phyloP scores from a whole-genome alignment of 2,113 vertebrate genomes.

The Varanus komodoensis region DNA sequence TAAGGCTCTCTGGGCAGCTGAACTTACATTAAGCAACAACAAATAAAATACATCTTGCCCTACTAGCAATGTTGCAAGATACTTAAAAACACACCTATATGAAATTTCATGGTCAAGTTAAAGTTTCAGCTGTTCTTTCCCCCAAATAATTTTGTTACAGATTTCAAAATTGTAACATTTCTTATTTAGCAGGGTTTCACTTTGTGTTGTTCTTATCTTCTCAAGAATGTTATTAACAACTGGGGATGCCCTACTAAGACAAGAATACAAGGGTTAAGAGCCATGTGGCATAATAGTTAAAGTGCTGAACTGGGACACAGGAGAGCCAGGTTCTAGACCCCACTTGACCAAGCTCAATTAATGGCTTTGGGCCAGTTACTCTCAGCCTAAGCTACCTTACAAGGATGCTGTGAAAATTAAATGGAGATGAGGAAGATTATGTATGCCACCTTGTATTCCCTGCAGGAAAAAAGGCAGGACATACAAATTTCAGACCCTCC shows the following conservation, averaged over 20 bases:
- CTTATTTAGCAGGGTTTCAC: not conserved
- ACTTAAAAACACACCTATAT: not conserved
- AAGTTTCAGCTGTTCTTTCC: not conserved
- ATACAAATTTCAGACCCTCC: not conserved
- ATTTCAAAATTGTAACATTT: not conserved
- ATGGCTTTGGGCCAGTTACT: too few species aligned
- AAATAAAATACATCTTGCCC: not conserved
- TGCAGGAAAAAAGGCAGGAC: too few species aligned
- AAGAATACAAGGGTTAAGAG: constrained; percentile 11
- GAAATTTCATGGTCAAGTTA: not conserved
- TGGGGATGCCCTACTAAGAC: not conserved
- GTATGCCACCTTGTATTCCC: too few species aligned
- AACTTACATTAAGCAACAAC: not conserved
- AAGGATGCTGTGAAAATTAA: too few species aligned
- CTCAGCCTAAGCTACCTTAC: too few species aligned
- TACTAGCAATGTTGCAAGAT: not conserved
- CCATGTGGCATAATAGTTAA: too few species aligned
- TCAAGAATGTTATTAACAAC: not conserved
- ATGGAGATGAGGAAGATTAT: too few species aligned
- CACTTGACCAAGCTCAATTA: too few species aligned
- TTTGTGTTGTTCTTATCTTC: not conserved
- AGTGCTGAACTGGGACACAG: too few species aligned
- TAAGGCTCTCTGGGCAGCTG: too few species aligned
- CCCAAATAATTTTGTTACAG: not conserved
- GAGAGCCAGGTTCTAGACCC: too few species aligned